Evolutionary conservation across 64 coral and sea anemone genomes (phyloP).

Genomic region (Anthopleura sola): DNA sequence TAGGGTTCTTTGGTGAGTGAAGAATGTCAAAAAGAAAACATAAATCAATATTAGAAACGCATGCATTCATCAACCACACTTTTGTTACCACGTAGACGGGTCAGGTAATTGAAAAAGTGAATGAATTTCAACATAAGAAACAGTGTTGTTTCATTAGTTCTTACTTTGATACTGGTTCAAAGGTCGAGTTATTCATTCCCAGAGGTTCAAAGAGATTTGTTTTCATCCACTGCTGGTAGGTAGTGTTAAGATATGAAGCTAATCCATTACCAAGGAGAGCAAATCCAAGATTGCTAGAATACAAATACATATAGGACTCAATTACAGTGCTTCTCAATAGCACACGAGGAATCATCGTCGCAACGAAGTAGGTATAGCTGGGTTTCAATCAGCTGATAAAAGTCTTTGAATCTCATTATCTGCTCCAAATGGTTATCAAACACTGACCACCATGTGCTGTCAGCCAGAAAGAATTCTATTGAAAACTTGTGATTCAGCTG

Average conservation of each 20-base stretch:
- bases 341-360: too few relatives aligned
- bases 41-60: neutral
- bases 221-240: conserved; percentile 32
- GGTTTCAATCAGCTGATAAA: too few relatives aligned
- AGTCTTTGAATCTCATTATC: too few relatives aligned
- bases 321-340: too few relatives aligned
- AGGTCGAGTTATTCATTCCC: conserved; percentile 45
- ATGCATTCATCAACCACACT: neutral
- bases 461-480: too few relatives aligned
- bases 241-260: conserved; percentile 15
- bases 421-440: too few relatives aligned
- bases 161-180: conserved; percentile 38
- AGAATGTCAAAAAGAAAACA: neutral
- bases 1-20: neutral
- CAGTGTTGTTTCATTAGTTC: too few relatives aligned
- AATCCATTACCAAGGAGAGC: conserved; percentile 56
- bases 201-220: conserved; percentile 46
- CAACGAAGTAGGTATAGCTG: too few relatives aligned
- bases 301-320: neutral
- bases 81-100: neutral
- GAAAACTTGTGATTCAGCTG: too few relatives aligned
- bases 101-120: too few relatives aligned
- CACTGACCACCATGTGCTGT: too few relatives aligned
- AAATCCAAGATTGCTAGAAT: conserved; percentile 54
- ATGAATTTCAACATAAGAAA: too few relatives aligned